Evolutionary conservation across 2,797 vertebrate genomes (phyloP).

Genomic region (Cryptoprocta ferox): DNA sequence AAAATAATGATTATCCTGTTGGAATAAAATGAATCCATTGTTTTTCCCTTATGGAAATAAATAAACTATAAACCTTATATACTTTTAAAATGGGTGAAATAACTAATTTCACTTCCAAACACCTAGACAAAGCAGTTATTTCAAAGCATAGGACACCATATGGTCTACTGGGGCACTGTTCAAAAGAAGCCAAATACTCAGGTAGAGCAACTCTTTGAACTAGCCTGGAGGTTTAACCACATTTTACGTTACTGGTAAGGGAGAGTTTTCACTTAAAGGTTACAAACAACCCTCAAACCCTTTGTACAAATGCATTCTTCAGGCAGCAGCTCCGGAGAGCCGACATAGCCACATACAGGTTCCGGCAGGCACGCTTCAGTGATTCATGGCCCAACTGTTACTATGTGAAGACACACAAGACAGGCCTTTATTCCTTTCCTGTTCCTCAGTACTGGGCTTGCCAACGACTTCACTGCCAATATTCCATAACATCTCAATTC

Average conservation of each 20-base stretch:
- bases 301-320: neutral
- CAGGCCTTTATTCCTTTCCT: neutral
- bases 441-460: neutral
- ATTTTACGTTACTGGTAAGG: neutral
- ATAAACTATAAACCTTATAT: neutral
- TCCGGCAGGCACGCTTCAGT: neutral
- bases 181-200: neutral
- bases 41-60: neutral
- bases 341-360: neutral
- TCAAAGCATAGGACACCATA: neutral
- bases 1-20: neutral
- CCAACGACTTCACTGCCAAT: neutral
- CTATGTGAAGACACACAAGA: neutral
- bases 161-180: neutral
- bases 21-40: neutral
- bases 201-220: slow-evolving; percentile 17
- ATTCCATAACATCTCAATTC: neutral
- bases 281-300: neutral
- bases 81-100: slow-evolving; percentile 4
- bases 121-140: neutral
- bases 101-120: slow-evolving; percentile 17
- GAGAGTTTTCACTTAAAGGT: neutral
- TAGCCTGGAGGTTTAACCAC: neutral
- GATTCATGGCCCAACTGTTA: neutral
- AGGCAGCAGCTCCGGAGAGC: neutral